phyloP scores from a whole-genome alignment of 2,113 vertebrate species.

The Oncorhynchus tshawytscha region DNA sequence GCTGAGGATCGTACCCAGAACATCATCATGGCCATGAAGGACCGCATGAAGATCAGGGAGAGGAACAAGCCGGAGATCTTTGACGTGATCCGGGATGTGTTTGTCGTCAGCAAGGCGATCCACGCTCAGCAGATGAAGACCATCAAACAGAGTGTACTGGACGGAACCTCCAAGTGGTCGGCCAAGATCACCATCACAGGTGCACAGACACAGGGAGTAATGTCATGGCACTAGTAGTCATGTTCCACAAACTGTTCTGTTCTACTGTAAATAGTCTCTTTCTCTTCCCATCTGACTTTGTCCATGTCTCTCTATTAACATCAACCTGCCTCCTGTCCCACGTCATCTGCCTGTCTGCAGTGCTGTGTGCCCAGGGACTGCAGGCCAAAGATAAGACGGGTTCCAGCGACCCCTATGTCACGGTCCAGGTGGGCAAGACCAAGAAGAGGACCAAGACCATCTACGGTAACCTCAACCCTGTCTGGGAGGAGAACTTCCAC shows the following conservation, averaged over 20 bases:
- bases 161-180: constrained; percentile 98
- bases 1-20: constrained; percentile 97
- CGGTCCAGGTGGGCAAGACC: constrained; percentile 96
- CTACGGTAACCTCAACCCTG: constrained; percentile 95
- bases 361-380: constrained; percentile 94
- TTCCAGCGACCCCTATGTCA: constrained; percentile 96
- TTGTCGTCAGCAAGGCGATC: constrained; percentile 81
- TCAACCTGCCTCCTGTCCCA: background rate
- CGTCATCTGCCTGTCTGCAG: constrained; percentile 63
- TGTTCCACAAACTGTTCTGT: background rate
- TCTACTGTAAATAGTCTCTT: background rate
- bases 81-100: constrained; percentile 93
- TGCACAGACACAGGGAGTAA: constrained; percentile 42
- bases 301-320: background rate
- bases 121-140: constrained; percentile 97
- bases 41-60: constrained; percentile 98
- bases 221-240: too few species aligned
- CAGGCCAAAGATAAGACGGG: constrained; percentile 99
- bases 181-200: constrained; percentile 98
- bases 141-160: constrained; percentile 95
- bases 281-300: background rate
- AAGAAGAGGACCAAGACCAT: constrained; percentile 98
- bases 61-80: constrained; percentile 98
- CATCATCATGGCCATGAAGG: constrained; percentile 99
- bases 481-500: constrained; percentile 98